A percentile compares a stretch with the other conserved stretches of the same genome.
These are phyloP conservation scores for Hypocryptadius cinnamomeus DNA, from an alignment of 2,113 vertebrate genomes.

Conservation along the genomic window DNA sequence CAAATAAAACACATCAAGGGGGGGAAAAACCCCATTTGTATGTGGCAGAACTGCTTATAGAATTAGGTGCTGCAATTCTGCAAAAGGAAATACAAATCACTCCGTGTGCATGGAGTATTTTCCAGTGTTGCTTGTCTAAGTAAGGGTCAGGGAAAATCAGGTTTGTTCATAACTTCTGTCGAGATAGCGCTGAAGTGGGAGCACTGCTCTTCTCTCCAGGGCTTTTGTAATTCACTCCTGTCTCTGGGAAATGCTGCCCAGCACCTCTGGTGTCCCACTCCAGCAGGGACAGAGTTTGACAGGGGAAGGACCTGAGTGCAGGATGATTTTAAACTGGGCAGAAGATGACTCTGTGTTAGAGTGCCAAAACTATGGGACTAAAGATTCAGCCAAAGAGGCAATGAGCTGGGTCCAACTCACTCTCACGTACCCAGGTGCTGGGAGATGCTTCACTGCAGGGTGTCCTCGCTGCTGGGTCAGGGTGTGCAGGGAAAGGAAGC, in stretches of 20 bases:
- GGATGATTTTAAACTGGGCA: not conserved
- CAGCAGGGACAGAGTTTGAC: not conserved
- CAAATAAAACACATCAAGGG: not conserved
- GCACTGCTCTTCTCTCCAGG: fast-evolving
- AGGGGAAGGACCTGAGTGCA: fast-evolving
- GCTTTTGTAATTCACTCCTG: not conserved
- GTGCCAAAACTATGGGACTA: not conserved
- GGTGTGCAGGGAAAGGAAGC: not conserved
- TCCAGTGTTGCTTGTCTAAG: not conserved
- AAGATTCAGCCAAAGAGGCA: not conserved
- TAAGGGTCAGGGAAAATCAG: not conserved
- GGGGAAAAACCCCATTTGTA: fast-evolving
- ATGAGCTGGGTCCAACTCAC: not conserved
- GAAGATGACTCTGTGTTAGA: not conserved
- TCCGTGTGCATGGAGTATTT: not conserved
- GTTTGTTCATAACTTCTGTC: not conserved
- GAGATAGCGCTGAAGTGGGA: not conserved
- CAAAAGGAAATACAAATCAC: not conserved
- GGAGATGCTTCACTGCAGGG: not conserved
- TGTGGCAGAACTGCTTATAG: not conserved
- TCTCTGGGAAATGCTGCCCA: not conserved
- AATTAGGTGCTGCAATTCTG: not conserved
- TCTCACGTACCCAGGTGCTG: not conserved
- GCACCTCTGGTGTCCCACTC: not conserved
- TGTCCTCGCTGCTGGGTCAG: not conserved